Percentiles rank a stretch among this genome's conserved stretches.
Conservation (phyloP, 2,888 invertebrate genomes). For the Sphinx pinastri region DNA sequence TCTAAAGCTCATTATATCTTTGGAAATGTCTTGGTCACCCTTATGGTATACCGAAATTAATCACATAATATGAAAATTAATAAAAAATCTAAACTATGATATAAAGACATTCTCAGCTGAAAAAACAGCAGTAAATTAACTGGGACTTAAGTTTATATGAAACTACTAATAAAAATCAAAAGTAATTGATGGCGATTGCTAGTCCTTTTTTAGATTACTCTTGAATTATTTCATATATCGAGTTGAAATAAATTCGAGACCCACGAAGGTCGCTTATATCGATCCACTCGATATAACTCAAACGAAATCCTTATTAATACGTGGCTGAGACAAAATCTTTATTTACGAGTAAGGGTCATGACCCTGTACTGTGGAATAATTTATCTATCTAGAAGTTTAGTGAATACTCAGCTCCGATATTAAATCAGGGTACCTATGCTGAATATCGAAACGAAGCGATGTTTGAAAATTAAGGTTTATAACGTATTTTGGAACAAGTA, state of each 20-base stretch:
- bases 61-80: too few species aligned
- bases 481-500: too few species aligned
- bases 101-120: too few species aligned
- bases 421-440: background rate
- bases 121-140: too few species aligned
- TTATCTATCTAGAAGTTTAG: background rate
- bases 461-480: too few species aligned
- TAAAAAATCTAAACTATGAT: too few species aligned
- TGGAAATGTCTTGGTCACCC: too few species aligned
- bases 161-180: background rate
- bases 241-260: constrained; percentile 15
- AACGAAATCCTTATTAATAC: constrained; percentile 17
- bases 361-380: background rate
- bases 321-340: constrained; percentile 18
- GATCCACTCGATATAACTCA: constrained; percentile 14
- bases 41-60: too few species aligned
- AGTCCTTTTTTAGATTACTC: background rate
- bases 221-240: background rate
- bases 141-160: too few species aligned
- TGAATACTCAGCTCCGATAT: background rate
- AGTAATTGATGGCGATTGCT: background rate
- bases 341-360: constrained; percentile 5
- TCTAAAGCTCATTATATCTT: too few species aligned
- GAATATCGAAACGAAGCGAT: too few species aligned
- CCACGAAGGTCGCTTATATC: constrained; percentile 4